Evolutionary conservation across 2,113 vertebrate genomes (phyloP).

Genomic region (Polypterus bichir): DNA sequence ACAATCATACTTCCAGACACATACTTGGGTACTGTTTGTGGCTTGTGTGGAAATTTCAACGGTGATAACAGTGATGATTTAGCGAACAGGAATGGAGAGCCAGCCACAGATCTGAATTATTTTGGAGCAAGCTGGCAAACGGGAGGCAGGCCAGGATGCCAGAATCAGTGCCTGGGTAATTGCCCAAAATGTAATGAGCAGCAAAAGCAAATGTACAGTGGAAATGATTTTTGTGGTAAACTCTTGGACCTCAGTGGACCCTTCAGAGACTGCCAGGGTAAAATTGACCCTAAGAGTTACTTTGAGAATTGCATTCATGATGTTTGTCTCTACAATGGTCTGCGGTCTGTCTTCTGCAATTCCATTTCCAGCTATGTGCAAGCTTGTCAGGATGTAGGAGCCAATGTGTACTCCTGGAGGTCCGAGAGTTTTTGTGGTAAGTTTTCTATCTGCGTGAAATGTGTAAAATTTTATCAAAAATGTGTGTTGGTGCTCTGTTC

Average conservation of each 20-base stretch:
- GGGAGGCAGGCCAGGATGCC: constrained; percentile 17
- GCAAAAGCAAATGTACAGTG: constrained; percentile 13
- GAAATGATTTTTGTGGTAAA: constrained; percentile 19
- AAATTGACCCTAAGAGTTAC: constrained; percentile 32
- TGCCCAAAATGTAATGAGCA: constrained; percentile 29
- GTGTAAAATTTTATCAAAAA: constrained; percentile 1
- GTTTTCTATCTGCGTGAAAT: constrained; percentile 26
- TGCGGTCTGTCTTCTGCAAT: constrained; percentile 23
- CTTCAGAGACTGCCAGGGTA: constrained; percentile 34
- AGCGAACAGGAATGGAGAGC: not conserved
- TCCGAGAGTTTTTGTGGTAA: constrained; percentile 27
- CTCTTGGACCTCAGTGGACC: constrained; percentile 34
- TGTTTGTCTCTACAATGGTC: constrained; percentile 31
- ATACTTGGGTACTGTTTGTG: constrained; percentile 20
- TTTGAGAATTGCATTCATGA: constrained; percentile 33
- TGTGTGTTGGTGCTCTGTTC: not conserved
- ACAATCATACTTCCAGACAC: constrained; percentile 17
- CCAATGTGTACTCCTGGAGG: constrained; percentile 28
- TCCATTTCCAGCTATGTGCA: constrained; percentile 27
- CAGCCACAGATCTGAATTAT: constrained; percentile 10
- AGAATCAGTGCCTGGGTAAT: constrained; percentile 20
- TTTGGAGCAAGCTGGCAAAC: constrained; percentile 19
- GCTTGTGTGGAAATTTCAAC: constrained; percentile 30
- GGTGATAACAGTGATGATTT: constrained; percentile 20
- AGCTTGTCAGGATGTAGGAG: constrained; percentile 23